phyloP scores from a whole-genome alignment of 2,888 invertebrate genomes.

The Phalera bucephala region DNA sequence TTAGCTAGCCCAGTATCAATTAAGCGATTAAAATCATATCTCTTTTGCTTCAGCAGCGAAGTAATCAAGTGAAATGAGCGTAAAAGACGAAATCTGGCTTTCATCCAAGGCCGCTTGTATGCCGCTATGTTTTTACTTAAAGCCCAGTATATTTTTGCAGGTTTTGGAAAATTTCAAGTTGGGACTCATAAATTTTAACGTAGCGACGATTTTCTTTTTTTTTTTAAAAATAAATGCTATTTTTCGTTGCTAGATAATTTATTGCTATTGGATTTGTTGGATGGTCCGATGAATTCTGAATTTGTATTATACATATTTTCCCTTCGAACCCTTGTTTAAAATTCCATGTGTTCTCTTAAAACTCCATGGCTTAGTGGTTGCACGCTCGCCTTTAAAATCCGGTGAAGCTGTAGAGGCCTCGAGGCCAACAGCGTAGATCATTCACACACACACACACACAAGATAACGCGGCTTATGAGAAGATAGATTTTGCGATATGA shows the following conservation, averaged over 20 bases:
- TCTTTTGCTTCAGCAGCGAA: conserved; percentile 50
- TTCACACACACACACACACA: too few relatives aligned
- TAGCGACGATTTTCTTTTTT: conserved; percentile 6
- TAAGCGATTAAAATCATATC: conserved; percentile 52
- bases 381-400: too few relatives aligned
- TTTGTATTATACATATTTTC: too few relatives aligned
- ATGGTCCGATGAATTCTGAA: too few relatives aligned
- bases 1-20: conserved; percentile 41
- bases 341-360: too few relatives aligned
- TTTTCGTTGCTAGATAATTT: neutral
- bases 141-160: conserved; percentile 21
- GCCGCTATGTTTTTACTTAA: conserved; percentile 38
- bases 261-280: too few relatives aligned
- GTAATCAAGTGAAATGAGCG: conserved; percentile 53
- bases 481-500: conserved; percentile 8
- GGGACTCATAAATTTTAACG: conserved; percentile 17
- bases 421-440: too few relatives aligned
- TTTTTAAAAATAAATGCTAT: conserved; percentile 2
- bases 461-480: conserved; percentile 3
- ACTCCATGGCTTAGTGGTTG: too few relatives aligned
- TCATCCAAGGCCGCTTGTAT: conserved; percentile 34
- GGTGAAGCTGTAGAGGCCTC: too few relatives aligned
- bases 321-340: too few relatives aligned
- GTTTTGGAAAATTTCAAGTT: conserved; percentile 24
- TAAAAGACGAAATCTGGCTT: conserved; percentile 45